These are phyloP conservation scores for Stegostoma tigrinum DNA, from an alignment of 2,113 vertebrate species.

Conservation along the genomic window DNA sequence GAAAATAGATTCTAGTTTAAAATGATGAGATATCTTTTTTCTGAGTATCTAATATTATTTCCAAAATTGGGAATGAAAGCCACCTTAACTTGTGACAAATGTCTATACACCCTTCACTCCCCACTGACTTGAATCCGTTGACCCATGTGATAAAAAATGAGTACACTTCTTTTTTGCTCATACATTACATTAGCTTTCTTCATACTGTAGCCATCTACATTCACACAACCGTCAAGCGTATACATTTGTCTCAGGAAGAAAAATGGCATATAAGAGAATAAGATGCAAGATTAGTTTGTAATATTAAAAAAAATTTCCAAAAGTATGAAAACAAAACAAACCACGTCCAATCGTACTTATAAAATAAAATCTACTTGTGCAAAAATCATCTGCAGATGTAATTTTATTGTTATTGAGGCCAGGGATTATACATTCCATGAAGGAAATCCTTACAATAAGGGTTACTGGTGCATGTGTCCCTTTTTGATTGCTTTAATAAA, in stretches of 20 bases:
- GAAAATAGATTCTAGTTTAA: background rate
- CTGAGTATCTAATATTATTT: background rate
- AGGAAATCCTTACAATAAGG: slow-evolving; percentile 50
- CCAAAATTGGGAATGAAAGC: background rate
- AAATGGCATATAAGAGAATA: background rate
- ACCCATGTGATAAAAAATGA: no score
- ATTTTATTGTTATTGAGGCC: slow-evolving; percentile 51
- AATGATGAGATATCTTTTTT: background rate
- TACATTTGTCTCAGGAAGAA: background rate
- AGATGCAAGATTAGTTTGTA: background rate
- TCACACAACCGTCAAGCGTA: background rate
- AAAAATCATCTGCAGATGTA: slow-evolving; percentile 54
- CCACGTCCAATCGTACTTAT: background rate
- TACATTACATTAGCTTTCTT: background rate
- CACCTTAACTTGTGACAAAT: background rate
- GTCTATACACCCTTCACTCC: background rate
- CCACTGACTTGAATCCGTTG: background rate
- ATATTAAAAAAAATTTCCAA: no score
- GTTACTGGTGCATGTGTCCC: slow-evolving; percentile 47
- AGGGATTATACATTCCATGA: slow-evolving; percentile 58
- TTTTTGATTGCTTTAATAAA: slow-evolving; percentile 60
- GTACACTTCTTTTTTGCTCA: background rate
- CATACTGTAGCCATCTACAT: background rate
- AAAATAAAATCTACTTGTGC: slow-evolving; percentile 55
- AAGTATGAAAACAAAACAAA: background rate